phyloP scores from a whole-genome alignment of 2,888 invertebrate genomes.

The Rhagium mordax region DNA sequence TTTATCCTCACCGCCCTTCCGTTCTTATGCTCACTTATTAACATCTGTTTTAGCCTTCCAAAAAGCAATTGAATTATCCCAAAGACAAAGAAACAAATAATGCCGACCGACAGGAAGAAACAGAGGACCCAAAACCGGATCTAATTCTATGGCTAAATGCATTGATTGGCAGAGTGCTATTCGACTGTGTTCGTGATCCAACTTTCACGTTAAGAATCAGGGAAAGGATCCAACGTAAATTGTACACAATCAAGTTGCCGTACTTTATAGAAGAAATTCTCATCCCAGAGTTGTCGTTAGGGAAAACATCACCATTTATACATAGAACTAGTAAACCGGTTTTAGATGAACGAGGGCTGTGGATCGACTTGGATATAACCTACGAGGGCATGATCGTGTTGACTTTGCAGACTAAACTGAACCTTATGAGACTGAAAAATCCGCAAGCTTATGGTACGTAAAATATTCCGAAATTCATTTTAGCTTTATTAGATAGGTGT shows the following conservation, averaged over 20 bases:
- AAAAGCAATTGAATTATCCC: conserved; percentile 33
- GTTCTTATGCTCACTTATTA: background rate
- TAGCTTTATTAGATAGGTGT: background rate
- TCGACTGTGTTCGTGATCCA: conserved; percentile 85
- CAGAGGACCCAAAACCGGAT: conserved; percentile 45
- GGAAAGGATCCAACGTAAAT: conserved; percentile 87
- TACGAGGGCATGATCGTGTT: conserved; percentile 87
- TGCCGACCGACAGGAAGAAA: conserved; percentile 41
- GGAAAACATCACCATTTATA: conserved; percentile 79
- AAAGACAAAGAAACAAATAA: conserved; percentile 44
- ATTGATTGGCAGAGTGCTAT: conserved; percentile 83
- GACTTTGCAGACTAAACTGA: conserved; percentile 91
- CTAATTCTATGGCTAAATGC: conserved; percentile 85
- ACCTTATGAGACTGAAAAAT: conserved; percentile 79
- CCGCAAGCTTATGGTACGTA: conserved; percentile 57
- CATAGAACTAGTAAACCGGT: conserved; percentile 77
- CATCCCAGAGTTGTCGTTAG: conserved; percentile 83
- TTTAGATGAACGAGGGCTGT: conserved; percentile 87
- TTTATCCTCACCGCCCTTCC: background rate
- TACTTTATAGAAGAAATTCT: conserved; percentile 89
- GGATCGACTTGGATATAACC: conserved; percentile 88
- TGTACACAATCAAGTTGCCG: conserved; percentile 88
- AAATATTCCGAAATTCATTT: background rate
- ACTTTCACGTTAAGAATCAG: conserved; percentile 80
- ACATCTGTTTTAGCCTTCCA: conserved; percentile 43